Conservation (phyloP, 2,797 vertebrate genomes). For the Typhlichthys eigenmanni region DNA sequence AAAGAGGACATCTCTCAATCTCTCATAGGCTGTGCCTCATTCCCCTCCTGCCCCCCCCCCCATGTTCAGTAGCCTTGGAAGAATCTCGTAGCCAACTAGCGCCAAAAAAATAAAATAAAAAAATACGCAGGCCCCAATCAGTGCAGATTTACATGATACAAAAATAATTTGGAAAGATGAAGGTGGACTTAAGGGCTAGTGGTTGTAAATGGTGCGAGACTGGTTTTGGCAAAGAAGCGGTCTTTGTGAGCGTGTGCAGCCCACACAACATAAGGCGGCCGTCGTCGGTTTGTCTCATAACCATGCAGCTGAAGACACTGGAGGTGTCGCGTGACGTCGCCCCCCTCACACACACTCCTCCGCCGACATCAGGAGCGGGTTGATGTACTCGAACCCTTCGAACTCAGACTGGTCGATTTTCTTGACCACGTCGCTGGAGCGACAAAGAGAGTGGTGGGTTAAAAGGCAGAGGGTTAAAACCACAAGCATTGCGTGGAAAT, state of each 20-base stretch:
- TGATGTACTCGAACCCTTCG: slow-evolving; percentile 99
- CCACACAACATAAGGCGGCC: slow-evolving; percentile 57
- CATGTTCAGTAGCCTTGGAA: slow-evolving; percentile 60
- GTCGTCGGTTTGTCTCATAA: slow-evolving; percentile 56
- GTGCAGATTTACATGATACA: slow-evolving; percentile 74
- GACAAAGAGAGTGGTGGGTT: slow-evolving; percentile 26
- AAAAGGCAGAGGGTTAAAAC: neutral
- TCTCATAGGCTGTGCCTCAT: slow-evolving; percentile 29
- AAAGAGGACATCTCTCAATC: slow-evolving; percentile 43
- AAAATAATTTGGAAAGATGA: slow-evolving; percentile 71
- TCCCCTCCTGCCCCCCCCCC: slow-evolving; percentile 18
- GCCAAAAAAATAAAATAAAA: slow-evolving; percentile 35
- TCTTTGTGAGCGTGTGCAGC: slow-evolving; percentile 59
- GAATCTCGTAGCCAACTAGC: slow-evolving; percentile 52
- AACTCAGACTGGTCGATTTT: slow-evolving; percentile 99
- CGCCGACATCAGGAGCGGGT: slow-evolving; percentile 97
- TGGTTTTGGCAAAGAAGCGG: slow-evolving; percentile 78
- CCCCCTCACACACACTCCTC: slow-evolving; percentile 91
- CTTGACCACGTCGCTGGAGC: slow-evolving; percentile 88
- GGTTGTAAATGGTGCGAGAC: slow-evolving; percentile 79
- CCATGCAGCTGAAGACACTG: slow-evolving; percentile 68
- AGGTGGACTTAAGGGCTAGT: slow-evolving; percentile 78
- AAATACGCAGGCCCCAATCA: slow-evolving; percentile 59
- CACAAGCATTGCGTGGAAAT: neutral
- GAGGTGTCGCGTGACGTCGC: slow-evolving; percentile 19